Evolutionary conservation across 2,797 vertebrate genomes (phyloP).

Genomic region (Myiotriccus ornatus): DNA sequence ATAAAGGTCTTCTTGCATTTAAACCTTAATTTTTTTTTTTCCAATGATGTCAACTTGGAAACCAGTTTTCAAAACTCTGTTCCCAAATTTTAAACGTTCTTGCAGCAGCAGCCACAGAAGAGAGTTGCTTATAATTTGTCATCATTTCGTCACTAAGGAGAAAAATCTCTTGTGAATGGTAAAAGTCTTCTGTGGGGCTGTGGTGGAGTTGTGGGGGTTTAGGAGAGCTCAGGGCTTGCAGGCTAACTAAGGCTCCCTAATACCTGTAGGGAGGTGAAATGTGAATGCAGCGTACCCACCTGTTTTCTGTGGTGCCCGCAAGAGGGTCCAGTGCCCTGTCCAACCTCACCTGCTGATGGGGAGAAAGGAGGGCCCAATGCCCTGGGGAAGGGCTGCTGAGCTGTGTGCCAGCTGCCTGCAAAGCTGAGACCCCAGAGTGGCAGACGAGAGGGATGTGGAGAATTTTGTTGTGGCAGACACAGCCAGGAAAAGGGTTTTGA

Average conservation of each 20-base stretch:
- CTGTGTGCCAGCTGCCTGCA: background rate
- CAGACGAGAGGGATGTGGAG: rapidly evolving
- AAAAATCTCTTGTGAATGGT: background rate
- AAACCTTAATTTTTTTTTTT: background rate
- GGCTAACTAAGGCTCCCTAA: background rate
- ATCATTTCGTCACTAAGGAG: background rate
- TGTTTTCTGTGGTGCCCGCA: rapidly evolving
- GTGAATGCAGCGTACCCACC: rapidly evolving
- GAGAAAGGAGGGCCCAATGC: rapidly evolving
- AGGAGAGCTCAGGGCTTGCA: rapidly evolving
- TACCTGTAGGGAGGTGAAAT: rapidly evolving
- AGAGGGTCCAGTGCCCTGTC: background rate
- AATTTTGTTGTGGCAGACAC: background rate
- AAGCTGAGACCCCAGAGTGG: rapidly evolving
- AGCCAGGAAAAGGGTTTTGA: background rate
- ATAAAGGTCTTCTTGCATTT: background rate
- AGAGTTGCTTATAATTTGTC: background rate
- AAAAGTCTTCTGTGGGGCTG: rapidly evolving
- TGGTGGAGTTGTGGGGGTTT: background rate
- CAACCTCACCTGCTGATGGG: background rate
- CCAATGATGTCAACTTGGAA: background rate
- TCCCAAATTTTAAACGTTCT: background rate
- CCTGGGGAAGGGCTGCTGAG: background rate
- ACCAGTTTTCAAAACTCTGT: background rate
- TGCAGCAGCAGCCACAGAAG: background rate